Evolutionary conservation across 2,797 vertebrate genomes (phyloP).

Genomic region (Pogoniulus pusillus): DNA sequence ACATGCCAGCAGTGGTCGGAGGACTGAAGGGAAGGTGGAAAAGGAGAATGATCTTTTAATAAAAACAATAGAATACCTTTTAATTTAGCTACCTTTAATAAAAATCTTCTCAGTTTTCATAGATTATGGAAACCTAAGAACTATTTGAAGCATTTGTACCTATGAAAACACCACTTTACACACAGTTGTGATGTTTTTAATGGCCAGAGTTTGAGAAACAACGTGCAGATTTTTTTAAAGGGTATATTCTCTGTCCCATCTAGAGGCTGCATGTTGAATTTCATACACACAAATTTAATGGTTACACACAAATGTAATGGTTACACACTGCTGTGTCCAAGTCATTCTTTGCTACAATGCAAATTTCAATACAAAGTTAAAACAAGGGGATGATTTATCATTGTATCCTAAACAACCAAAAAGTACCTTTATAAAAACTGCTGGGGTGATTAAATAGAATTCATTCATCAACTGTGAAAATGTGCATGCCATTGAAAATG

Average conservation of each 20-base stretch:
- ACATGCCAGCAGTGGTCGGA: neutral
- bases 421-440: neutral
- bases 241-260: no score
- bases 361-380: neutral
- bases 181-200: neutral
- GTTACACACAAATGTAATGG: neutral
- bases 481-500: neutral
- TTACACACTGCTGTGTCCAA: no score
- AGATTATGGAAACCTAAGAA: neutral
- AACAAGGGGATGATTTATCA: neutral
- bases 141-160: neutral
- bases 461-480: neutral
- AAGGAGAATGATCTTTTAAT: neutral
- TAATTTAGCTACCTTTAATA: no score
- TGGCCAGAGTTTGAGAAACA: neutral
- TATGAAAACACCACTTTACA: neutral
- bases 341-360: neutral
- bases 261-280: neutral
- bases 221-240: neutral
- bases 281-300: neutral
- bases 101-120: neutral
- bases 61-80: neutral
- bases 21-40: neutral
- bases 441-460: neutral
- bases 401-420: neutral